A percentile compares a stretch with the other conserved stretches of the same genome.
phyloP scores from a whole-genome alignment of 2,113 vertebrate genomes.

The Willisornis vidua region DNA sequence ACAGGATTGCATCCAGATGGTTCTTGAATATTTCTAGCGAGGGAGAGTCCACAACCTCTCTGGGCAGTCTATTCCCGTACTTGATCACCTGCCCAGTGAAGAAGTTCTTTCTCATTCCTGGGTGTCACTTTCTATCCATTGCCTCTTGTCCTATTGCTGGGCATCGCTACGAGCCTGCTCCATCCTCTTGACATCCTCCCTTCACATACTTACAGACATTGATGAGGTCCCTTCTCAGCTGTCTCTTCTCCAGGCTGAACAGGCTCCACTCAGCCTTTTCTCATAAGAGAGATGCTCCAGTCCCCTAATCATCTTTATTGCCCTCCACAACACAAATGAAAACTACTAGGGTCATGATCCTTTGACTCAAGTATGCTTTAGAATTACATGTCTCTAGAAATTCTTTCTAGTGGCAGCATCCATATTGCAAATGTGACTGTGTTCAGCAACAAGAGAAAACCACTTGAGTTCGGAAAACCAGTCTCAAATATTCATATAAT shows the following conservation, averaged over 20 bases:
- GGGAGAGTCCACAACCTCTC: background rate
- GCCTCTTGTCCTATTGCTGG: background rate
- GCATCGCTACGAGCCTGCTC: background rate
- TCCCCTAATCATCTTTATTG: background rate
- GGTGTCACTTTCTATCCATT: background rate
- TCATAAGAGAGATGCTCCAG: background rate
- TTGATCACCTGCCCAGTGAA: background rate
- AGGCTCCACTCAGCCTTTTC: background rate
- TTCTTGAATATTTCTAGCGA: background rate
- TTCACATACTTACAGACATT: background rate
- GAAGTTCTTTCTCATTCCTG: background rate
- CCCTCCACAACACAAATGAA: background rate
- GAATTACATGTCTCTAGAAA: background rate
- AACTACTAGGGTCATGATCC: background rate
- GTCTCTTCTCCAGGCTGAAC: background rate
- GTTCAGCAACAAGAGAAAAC: background rate
- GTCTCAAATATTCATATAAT: background rate
- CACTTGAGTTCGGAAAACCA: conserved; percentile 1
- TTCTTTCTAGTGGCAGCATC: background rate
- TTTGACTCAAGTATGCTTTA: background rate
- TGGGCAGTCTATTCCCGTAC: background rate
- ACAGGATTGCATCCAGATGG: background rate
- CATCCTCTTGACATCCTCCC: background rate
- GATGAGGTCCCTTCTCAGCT: background rate
- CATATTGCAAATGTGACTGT: background rate